Conservation (phyloP, 1,140 invertebrate genomes). For the Megalopta genalis region DNA sequence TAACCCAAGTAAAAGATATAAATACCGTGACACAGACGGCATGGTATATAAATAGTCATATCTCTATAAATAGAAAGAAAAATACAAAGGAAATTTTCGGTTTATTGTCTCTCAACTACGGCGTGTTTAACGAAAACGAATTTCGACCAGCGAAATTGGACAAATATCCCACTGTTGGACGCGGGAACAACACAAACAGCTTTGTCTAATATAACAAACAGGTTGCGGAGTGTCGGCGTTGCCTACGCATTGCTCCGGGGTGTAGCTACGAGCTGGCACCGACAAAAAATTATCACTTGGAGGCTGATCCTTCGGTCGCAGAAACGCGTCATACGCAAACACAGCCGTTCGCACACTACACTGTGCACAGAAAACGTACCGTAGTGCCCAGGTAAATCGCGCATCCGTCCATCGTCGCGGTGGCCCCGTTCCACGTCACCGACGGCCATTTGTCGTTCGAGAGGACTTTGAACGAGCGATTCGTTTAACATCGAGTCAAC, state of each 20-base stretch:
- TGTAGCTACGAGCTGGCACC: constrained; percentile 32
- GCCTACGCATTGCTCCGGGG: constrained; percentile 50
- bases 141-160: no score
- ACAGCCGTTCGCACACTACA: background rate
- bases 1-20: no score
- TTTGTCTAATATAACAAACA: constrained; percentile 68
- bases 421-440: constrained; percentile 49
- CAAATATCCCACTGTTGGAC: background rate
- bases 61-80: no score
- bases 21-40: no score
- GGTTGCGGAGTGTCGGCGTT: constrained; percentile 49
- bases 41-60: no score
- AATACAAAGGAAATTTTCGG: no score
- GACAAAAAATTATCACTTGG: constrained; percentile 66
- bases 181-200: constrained; percentile 62
- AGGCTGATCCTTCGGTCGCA: constrained; percentile 29
- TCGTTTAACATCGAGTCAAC: constrained; percentile 67
- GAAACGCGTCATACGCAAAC: background rate
- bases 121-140: no score
- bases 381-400: background rate
- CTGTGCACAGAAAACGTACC: background rate
- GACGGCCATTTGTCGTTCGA: constrained; percentile 56
- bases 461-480: constrained; percentile 48
- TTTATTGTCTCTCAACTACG: no score
- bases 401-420: constrained; percentile 11